Evolutionary conservation across 1,140 invertebrate species (phyloP).

Genomic region (Melitaea cinxia): DNA sequence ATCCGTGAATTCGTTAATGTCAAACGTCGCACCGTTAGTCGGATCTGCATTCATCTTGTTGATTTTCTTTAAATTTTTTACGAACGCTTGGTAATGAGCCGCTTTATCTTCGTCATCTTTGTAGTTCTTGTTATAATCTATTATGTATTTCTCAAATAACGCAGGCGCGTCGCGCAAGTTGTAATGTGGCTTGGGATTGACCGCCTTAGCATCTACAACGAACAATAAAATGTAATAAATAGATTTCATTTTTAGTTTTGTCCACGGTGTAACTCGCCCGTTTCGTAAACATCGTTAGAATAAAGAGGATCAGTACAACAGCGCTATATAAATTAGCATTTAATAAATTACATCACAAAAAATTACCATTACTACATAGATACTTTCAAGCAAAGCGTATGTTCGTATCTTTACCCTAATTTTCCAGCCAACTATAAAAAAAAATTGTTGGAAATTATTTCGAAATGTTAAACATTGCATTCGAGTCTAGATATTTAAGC

Average conservation of each 20-base stretch:
- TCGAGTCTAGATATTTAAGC: no score
- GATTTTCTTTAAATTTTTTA: constrained; percentile 27
- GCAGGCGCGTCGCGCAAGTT: constrained; percentile 28
- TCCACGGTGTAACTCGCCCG: no score
- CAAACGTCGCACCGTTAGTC: constrained; percentile 20
- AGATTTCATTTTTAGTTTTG: background rate
- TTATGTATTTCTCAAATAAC: constrained; percentile 36
- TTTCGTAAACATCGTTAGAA: no score
- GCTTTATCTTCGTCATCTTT: constrained; percentile 30
- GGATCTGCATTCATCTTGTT: constrained; percentile 32
- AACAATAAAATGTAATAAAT: constrained; percentile 15
- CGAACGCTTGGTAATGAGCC: constrained; percentile 34
- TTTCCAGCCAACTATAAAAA: no score
- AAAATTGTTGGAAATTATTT: no score
- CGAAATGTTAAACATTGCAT: no score
- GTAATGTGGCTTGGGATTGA: constrained; percentile 28
- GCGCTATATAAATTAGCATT: no score
- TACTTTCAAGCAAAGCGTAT: no score
- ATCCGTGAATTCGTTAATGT: constrained; percentile 36
- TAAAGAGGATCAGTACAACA: no score
- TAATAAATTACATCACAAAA: no score
- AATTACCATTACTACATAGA: no score
- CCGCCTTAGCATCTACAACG: constrained; percentile 7
- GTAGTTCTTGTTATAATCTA: constrained; percentile 36
- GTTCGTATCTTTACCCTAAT: no score